phyloP scores from a whole-genome alignment of 2,113 vertebrate species.

The Hydropotes inermis region DNA sequence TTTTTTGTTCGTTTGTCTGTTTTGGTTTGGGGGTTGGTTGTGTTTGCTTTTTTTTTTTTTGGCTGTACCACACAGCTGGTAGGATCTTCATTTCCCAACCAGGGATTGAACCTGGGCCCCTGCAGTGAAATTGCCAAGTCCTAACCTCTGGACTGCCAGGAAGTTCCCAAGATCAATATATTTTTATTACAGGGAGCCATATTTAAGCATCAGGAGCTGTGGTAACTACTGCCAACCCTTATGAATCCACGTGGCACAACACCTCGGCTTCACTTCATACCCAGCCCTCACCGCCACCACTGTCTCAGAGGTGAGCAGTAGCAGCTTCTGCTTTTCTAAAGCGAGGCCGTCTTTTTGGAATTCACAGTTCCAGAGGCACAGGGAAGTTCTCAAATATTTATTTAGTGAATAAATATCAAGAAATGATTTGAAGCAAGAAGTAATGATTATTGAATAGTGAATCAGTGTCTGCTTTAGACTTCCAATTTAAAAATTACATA shows the following conservation, averaged over 20 bases:
- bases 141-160: neutral
- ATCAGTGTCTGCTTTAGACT: neutral
- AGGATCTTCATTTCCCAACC: neutral
- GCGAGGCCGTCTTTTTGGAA: neutral
- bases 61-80: neutral
- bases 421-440: slow-evolving; percentile 10
- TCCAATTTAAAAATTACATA: slow-evolving; percentile 13
- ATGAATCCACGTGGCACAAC: neutral
- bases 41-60: neutral
- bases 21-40: neutral
- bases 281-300: too few relatives aligned
- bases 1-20: neutral
- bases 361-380: neutral
- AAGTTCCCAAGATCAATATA: neutral
- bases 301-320: neutral
- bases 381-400: neutral
- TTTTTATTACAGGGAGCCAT: neutral
- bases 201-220: neutral
- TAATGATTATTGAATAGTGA: neutral
- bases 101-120: neutral
- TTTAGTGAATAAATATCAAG: neutral
- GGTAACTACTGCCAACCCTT: neutral
- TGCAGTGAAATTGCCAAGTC: neutral
- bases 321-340: neutral
- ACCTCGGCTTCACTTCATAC: neutral